Conservation (phyloP, 2,797 vertebrate species). For the Octomys mimax region DNA sequence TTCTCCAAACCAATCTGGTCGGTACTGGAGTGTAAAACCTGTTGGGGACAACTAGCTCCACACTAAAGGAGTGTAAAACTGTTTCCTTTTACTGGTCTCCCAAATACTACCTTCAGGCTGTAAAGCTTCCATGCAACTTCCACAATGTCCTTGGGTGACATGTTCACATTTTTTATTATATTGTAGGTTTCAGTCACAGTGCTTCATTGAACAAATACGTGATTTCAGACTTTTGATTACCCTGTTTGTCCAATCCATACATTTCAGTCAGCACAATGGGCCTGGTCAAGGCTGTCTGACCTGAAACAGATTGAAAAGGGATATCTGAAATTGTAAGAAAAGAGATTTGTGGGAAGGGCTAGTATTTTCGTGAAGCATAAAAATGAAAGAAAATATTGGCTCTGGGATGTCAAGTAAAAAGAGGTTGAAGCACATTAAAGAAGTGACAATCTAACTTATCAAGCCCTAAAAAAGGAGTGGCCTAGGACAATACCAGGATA, state of each 20-base stretch:
- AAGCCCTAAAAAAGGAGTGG: slow-evolving; percentile 44
- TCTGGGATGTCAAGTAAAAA: slow-evolving; percentile 44
- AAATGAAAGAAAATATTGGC: slow-evolving; percentile 32
- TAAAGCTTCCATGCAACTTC: slow-evolving; percentile 24
- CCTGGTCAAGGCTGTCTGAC: not conserved
- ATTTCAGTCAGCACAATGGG: not conserved
- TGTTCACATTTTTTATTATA: not conserved
- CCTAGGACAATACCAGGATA: slow-evolving; percentile 51
- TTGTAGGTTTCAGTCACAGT: not conserved
- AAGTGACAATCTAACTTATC: slow-evolving; percentile 52
- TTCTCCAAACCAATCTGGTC: not conserved
- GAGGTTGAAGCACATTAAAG: slow-evolving; percentile 13
- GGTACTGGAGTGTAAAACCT: slow-evolving; percentile 1
- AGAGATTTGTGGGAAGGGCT: slow-evolving; percentile 12
- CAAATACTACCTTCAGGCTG: not conserved
- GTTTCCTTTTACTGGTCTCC: not conserved
- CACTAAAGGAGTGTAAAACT: not conserved
- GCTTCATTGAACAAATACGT: slow-evolving; percentile 37
- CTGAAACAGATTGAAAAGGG: not conserved
- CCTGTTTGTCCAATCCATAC: not conserved
- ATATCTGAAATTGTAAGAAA: not conserved
- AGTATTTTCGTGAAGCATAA: slow-evolving; percentile 52
- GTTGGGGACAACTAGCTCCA: not conserved
- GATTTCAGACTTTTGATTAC: not conserved
- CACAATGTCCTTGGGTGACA: not conserved